Percentiles rank a stretch among this genome's conserved stretches.
phyloP scores from a whole-genome alignment of 1,140 invertebrate genomes.

The Drosophila truncata region DNA sequence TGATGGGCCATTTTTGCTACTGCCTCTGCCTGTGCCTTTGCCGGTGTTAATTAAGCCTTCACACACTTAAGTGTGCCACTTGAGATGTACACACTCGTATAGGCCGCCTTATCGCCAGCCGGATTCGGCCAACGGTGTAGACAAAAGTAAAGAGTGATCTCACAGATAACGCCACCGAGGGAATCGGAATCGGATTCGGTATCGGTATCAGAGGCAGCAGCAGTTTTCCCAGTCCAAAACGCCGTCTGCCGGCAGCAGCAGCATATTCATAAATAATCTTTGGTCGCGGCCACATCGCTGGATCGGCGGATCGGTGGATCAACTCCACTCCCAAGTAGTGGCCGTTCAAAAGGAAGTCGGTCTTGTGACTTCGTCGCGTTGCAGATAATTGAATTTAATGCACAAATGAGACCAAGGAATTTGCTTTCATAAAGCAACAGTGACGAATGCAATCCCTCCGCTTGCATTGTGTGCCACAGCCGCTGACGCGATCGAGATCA shows the following conservation, averaged over 20 bases:
- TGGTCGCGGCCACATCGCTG: conserved; percentile 37
- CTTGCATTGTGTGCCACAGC: conserved; percentile 31
- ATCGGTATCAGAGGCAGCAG: conserved; percentile 28
- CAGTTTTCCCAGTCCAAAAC: conserved; percentile 35
- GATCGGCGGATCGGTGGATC: conserved; percentile 31
- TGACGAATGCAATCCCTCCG: conserved; percentile 35
- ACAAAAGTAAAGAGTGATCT: conserved; percentile 46
- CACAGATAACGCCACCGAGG: conserved; percentile 30
- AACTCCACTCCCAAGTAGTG: conserved; percentile 25
- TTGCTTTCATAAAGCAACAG: conserved; percentile 49
- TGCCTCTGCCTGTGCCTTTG: conserved; percentile 14
- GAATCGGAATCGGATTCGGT: conserved; percentile 21
- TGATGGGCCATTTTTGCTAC: conserved; percentile 25
- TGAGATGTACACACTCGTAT: conserved; percentile 42
- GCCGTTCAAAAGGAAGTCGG: conserved; percentile 63
- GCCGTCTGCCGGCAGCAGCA: conserved; percentile 20
- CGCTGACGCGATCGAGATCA: conserved; percentile 10
- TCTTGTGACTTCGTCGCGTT: conserved; percentile 68
- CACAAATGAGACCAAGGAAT: conserved; percentile 67
- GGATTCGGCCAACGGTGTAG: conserved; percentile 50
- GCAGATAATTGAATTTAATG: conserved; percentile 80
- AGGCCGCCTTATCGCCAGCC: conserved; percentile 48
- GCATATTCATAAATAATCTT: conserved; percentile 42
- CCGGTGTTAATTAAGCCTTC: conserved; percentile 78
- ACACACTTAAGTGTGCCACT: conserved; percentile 76